A percentile compares a stretch with the other conserved stretches of the same genome.
Conservation (phyloP, 2,888 invertebrate genomes). For the Biston stratarius region DNA sequence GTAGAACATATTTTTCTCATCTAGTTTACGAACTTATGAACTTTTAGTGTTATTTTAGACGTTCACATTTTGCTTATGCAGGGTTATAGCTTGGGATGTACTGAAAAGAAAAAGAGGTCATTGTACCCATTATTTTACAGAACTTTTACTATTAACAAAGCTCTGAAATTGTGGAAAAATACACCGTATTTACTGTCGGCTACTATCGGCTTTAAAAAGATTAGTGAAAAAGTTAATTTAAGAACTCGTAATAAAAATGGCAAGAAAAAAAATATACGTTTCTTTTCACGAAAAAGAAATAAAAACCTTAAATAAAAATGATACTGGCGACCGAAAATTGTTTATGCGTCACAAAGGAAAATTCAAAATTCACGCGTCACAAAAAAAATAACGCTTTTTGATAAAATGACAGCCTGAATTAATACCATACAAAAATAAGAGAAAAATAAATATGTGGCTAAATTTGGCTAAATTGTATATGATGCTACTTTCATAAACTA, state of each 20-base stretch:
- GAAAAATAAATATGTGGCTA: constrained; percentile 71
- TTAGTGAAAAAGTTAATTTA: too few species aligned
- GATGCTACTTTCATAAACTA: constrained; percentile 71
- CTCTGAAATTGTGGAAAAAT: too few species aligned
- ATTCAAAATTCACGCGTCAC: constrained; percentile 63
- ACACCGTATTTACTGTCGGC: too few species aligned
- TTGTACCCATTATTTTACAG: too few species aligned
- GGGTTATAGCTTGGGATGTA: too few species aligned
- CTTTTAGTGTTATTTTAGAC: background rate
- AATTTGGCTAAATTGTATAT: constrained; percentile 76
- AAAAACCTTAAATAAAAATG: background rate
- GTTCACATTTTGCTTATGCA: constrained; percentile 13
- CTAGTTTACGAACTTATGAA: constrained; percentile 51
- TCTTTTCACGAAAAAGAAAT: background rate
- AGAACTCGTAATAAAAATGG: background rate
- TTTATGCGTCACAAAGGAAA: constrained; percentile 50
- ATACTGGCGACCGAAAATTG: constrained; percentile 46
- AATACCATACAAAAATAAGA: constrained; percentile 64
- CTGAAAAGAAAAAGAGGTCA: too few species aligned
- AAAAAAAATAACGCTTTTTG: constrained; percentile 53
- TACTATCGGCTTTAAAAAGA: too few species aligned
- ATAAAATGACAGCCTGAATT: constrained; percentile 76
- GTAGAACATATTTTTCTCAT: constrained; percentile 49
- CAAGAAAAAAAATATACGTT: background rate
- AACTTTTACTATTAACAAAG: too few species aligned